Conservation (phyloP, 2,797 vertebrate genomes). For the Chaunax sp. region DNA sequence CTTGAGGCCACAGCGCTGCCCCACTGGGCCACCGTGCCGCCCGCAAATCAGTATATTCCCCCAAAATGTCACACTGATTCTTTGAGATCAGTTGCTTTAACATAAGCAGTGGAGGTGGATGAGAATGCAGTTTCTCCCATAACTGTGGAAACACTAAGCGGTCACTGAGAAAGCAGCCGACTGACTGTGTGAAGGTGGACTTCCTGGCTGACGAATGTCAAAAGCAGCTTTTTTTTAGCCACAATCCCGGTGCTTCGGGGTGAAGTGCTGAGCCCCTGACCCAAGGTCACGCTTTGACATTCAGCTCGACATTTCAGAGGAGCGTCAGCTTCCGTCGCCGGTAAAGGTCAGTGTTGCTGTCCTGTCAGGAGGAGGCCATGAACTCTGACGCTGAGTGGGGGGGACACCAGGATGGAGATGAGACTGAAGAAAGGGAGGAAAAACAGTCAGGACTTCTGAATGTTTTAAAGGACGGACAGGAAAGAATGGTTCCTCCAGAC, state of each 20-base stretch:
- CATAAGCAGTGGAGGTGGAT: no score
- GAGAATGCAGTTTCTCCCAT: no score
- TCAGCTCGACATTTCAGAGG: slow-evolving; percentile 78
- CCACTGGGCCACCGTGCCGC: no score
- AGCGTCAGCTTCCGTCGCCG: slow-evolving; percentile 49
- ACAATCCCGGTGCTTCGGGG: slow-evolving; percentile 12
- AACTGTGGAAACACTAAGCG: no score
- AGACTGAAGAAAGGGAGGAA: neutral
- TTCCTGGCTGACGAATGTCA: slow-evolving; percentile 37
- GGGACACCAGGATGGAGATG: slow-evolving; percentile 1
- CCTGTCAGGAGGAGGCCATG: slow-evolving; percentile 61
- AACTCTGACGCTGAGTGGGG: slow-evolving; percentile 53
- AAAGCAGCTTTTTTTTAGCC: slow-evolving; percentile 48
- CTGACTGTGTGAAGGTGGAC: slow-evolving; percentile 9
- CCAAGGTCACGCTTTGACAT: slow-evolving; percentile 69
- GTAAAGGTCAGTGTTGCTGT: slow-evolving; percentile 68
- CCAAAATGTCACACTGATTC: no score
- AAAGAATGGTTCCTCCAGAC: neutral
- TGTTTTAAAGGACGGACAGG: neutral
- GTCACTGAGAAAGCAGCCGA: neutral
- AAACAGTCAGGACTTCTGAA: neutral
- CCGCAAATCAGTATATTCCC: no score
- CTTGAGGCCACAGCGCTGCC: no score
- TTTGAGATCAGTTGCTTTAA: no score
- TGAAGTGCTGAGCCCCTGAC: slow-evolving; percentile 39